Conservation (phyloP, 2,113 vertebrate genomes). For the Oenanthe oenanthe region DNA sequence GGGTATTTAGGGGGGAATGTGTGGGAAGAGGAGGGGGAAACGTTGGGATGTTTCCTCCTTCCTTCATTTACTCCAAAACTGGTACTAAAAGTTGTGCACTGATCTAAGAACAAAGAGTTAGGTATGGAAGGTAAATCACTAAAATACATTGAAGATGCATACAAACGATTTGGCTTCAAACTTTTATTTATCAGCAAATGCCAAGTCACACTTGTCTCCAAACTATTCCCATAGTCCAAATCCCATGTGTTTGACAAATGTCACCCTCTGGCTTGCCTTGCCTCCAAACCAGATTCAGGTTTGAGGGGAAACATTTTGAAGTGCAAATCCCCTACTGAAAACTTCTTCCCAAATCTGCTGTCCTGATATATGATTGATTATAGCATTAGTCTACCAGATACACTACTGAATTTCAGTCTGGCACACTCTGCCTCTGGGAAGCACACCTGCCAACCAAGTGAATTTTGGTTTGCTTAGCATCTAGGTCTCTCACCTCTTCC, state of each 20-base stretch:
- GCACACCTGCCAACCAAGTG: background rate
- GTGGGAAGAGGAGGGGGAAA: rapidly evolving
- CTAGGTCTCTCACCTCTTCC: background rate
- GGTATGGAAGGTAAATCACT: background rate
- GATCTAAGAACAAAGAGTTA: background rate
- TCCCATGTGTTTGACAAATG: background rate
- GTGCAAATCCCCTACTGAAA: background rate
- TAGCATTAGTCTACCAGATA: background rate
- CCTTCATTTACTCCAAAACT: background rate
- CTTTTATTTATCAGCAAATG: background rate
- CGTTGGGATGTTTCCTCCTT: background rate
- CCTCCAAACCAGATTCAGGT: background rate
- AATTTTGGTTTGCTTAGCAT: background rate
- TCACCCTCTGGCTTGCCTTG: background rate
- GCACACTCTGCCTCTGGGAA: background rate
- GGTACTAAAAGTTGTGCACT: background rate
- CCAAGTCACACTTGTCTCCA: background rate
- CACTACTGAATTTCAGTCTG: background rate
- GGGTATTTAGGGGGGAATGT: rapidly evolving
- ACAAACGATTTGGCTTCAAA: background rate
- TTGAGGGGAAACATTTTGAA: background rate
- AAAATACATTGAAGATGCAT: background rate
- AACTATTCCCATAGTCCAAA: background rate
- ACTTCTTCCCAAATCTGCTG: background rate
- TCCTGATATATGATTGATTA: background rate